Evolutionary conservation across 2,888 invertebrate species (phyloP), one percentile per base, ranked within the genome.

Genomic region (Plagodis pulveraria): DNA sequence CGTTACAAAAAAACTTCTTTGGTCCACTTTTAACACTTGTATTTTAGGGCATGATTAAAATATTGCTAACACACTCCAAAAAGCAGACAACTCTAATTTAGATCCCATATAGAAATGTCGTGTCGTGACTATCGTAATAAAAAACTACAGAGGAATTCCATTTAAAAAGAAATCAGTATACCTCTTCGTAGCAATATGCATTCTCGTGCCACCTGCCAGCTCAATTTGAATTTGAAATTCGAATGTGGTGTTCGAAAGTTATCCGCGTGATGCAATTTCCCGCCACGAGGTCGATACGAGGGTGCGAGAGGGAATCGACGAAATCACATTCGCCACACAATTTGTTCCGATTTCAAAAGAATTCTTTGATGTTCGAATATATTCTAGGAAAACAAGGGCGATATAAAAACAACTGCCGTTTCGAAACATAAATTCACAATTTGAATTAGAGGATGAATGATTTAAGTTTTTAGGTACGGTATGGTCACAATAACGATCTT

Each of bases 261-360:
- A 77, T 75, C 68, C 70, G 67, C 70, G 70, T 77, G 78, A 80
- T 80, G 73, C 74, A 74, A 80, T 81, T 81, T 79, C 67, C 69
- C 56, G 56, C 71, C 74, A 75, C 77, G 75, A 72, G 70, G 72
- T 54, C 67, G 72, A 71, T 71, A 66, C 58, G 68, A 66, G 68
- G 72, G 76, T 76, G 78, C 77, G 73, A 69, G 72, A 74, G 78
- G 76, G 81, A 76, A 80, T 76, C 74, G 78, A 12, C 38, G 59
- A 81, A 85, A 84, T 83, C 77, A 67, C 69, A 82, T 85, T 81
- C 72, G 73, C 73, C 71, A 77, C 67, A 66, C 77, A 80, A 83
- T 85, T 80, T 76, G 69, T 72, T 70, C 68, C 63, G 74, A 82
- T 82, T 81, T 65, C 65, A 60, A 66, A 70, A 59, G 66, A 60